Base-by-base conservation (phyloP, 1,140 invertebrate genomes). In the Cataglyphis hispanica region DNA sequence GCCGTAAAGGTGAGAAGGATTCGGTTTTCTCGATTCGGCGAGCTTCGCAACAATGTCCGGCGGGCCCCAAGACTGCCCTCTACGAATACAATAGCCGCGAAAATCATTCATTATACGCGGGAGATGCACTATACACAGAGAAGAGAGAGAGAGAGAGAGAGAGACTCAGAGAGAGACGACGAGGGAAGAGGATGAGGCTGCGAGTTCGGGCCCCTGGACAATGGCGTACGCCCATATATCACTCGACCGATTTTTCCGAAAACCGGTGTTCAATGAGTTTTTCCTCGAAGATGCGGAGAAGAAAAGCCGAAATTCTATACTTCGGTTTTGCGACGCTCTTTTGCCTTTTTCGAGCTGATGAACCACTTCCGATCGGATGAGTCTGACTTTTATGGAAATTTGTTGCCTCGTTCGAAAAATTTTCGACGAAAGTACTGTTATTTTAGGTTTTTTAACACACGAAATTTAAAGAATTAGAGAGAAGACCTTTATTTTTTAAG, bases 211-310 rank as follows among this genome's bases (percentile, higher is more conserved):
- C 89, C 87, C 87, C 89, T 76, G 85, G 88, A 95, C 94, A 95
- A 95, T 94, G 90, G 88, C 85, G 56, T 92, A 94, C 92, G 93
- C 93, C 94, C 92, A 95, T 95, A 94, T 94, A 95, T 95, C 94
- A 95, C 93, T 93, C 92, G 74, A 56, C 66, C 81, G 87, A 87
- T 92, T 91, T 94, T 94, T 90, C 91, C 90, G 75, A 94, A 93
- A 95, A 94, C 90, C 91, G 88, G 83, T 74, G 87, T 91, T 93
- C 92, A 92, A 94, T 92, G 92, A 93, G 89, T 88, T 81, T 46
- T 89, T 64, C 86, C 58, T 76, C 86, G 60, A 91, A 89, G 86
- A 70, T 87, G 84, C 83, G 25, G 56, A 70, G 66, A 22, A 81
- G 58, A 50, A 76, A 90, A 80, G 56, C 37, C 66, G 31, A 74